Base-by-base conservation (phyloP, 2,888 invertebrate species). In the Boloria selene region DNA sequence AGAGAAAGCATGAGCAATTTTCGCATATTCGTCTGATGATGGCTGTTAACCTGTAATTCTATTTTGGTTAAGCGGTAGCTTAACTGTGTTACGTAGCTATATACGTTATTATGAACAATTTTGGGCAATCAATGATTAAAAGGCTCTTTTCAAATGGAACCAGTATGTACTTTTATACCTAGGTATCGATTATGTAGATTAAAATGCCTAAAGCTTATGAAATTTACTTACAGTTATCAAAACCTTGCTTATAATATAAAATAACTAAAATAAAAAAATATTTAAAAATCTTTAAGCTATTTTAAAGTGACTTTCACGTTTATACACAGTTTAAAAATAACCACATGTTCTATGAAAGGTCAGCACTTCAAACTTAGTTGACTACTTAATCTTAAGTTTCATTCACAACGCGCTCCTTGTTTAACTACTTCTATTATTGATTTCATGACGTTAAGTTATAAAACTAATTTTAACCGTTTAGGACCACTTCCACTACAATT, bases 1-100 rank as follows among this genome's bases (percentile, higher is more conserved):
- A 59, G 70, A 66, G 72, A 72, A 72, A 72, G 71, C 60, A 59
- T 18, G 26, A 65, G 64, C 71, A 65, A 72, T 72, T 71, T 66
- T 68, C 64, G 63, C 64, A 65, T 55, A 60, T 54, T 18, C 50
- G 13, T 66, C 31, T 56, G 64, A 69, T 68, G 61, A 42, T 56
- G 31, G 60, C 52, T 64, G 62, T 53, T 65, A 60, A 64, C 64
- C 61, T 58, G 65, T 71, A 62, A 64, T 61, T 64, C 65, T 58
- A 31, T 61, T 65, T 64, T 54, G 54, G 59, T 59, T 49, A 26
- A 31, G 26, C n/a, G n/a, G 47, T 47, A 16, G 47, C 16, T 16
- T n/a, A 16, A 16, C 16, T 49, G n/a, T 49, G 6, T 49, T 16
- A 16, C n/a, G 47, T 16, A 49, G 47, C 7, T 10, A 38, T 49